phyloP scores from a whole-genome alignment of 2,797 vertebrate species.

The Caiman crocodilus region DNA sequence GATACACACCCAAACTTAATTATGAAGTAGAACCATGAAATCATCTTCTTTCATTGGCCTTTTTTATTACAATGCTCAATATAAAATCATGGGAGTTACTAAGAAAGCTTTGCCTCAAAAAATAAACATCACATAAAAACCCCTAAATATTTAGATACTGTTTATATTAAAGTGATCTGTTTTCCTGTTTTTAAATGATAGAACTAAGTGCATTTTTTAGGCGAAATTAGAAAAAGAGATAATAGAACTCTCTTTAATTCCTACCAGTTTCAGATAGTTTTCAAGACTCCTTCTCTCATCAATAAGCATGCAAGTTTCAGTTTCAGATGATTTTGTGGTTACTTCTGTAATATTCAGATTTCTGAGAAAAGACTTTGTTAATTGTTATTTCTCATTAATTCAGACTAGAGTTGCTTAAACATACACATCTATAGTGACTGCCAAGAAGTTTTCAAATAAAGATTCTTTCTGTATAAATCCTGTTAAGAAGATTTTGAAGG shows the following conservation, averaged over 20 bases:
- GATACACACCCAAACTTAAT: conserved; percentile 7
- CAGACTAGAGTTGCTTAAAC: neutral
- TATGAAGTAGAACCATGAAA: conserved; percentile 9
- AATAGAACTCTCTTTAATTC: neutral
- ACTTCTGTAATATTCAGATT: conserved; percentile 45
- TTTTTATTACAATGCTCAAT: conserved; percentile 36
- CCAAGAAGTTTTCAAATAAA: fast-evolving
- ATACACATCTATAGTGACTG: neutral
- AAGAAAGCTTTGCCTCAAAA: conserved; percentile 44
- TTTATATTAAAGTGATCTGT: neutral
- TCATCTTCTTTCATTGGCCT: conserved; percentile 9
- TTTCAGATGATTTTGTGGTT: conserved; percentile 34
- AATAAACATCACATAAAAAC: conserved; percentile 1
- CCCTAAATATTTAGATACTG: neutral
- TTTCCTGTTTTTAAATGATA: neutral
- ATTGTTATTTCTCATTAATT: conserved; percentile 19
- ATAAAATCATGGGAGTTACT: conserved; percentile 29
- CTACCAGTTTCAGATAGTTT: conserved; percentile 45
- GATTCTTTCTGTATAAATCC: neutral
- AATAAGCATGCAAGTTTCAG: neutral
- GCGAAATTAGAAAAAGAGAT: neutral
- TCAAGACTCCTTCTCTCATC: conserved; percentile 35
- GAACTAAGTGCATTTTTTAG: conserved; percentile 14
- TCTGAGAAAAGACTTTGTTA: conserved; percentile 55
- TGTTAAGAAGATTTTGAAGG: neutral